Evolutionary conservation across 2,797 vertebrate species (phyloP), one percentile per base, ranked within the genome.

Genomic region (Aldrovandia affinis): DNA sequence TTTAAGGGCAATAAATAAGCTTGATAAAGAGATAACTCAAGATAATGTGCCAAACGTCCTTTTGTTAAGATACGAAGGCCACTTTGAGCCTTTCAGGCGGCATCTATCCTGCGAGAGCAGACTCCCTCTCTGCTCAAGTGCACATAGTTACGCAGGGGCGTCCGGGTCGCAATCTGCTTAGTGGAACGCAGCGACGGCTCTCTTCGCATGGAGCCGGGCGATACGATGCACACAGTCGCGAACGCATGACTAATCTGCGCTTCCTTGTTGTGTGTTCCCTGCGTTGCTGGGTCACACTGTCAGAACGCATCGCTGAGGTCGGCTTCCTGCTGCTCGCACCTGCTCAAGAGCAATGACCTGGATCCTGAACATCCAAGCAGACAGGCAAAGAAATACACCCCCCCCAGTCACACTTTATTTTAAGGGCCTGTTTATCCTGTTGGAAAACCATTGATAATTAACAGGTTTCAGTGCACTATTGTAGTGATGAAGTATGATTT

Each of bases 331-430:
- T 44, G 78, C 61, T 80, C 78, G 68, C 78, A 84, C 63, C 83
- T 80, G 83, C 47, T 81, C 79, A 73, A 55, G 81, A 81, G 50
- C 83, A 55, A 36, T 57, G 63, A 84, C 83, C 63, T 68, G 36
- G 78, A 84, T 80, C 63, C 63, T 70, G 12, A 80, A 84, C 78
- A 84, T 81, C 78, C 83, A 73, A 78, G 52, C 63, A 77, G 73
- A 47, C 73, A 44, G 73, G 42, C 36, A 9, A 77, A 20, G 73
- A 42, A 39, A 73, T 18, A 73, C 12, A 50, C 12, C 47, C 39
- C 36, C 39, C 18, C 68, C 68, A n/a, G 73, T 47, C 73, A 77
- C 39, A 77, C 73, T 44, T 44, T 77, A 44, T 77, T 77, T 77
- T 77, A 47, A n/a, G 42, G 73, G 25, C 73, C 9, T 77, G 39